Evolutionary conservation across 92 coral and sea anemone species (phyloP).

Genomic region (Actinostola sp.): DNA sequence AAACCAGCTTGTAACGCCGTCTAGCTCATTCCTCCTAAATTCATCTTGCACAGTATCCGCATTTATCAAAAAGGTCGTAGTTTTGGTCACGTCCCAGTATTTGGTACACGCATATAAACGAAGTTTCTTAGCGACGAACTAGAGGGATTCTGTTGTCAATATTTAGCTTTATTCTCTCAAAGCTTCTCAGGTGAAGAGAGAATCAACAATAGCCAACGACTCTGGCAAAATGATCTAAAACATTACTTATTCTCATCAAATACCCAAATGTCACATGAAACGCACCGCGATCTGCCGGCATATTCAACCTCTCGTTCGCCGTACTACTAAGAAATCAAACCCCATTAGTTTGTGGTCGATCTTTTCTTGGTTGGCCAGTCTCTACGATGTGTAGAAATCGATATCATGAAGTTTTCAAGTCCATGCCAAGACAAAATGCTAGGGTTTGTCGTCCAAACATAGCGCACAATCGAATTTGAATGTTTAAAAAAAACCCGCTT

Average conservation of each 20-base stretch:
- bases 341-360: not conserved
- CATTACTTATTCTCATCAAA: conserved; percentile 92
- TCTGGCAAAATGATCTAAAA: conserved; percentile 46
- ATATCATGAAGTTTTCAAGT: no score
- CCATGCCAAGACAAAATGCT: no score
- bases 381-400: not conserved
- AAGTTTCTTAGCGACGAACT: conserved; percentile 4
- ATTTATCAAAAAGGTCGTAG: not conserved
- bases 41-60: no score
- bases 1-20: no score
- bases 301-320: conserved; percentile 52
- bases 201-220: conserved; percentile 49
- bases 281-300: conserved; percentile 70
- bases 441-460: not conserved
- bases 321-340: conserved; percentile 49
- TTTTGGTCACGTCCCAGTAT: not conserved
- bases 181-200: conserved; percentile 49
- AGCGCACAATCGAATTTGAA: not conserved
- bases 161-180: conserved; percentile 43
- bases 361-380: not conserved
- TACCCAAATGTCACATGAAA: conserved; percentile 74
- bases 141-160: conserved; percentile 39
- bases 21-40: no score
- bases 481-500: conserved; percentile 57
- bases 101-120: no score